Evolutionary conservation across 92 coral and sea anemone genomes (phyloP), one percentile per base, ranked within the genome.

Genomic region (Metridium senile): DNA sequence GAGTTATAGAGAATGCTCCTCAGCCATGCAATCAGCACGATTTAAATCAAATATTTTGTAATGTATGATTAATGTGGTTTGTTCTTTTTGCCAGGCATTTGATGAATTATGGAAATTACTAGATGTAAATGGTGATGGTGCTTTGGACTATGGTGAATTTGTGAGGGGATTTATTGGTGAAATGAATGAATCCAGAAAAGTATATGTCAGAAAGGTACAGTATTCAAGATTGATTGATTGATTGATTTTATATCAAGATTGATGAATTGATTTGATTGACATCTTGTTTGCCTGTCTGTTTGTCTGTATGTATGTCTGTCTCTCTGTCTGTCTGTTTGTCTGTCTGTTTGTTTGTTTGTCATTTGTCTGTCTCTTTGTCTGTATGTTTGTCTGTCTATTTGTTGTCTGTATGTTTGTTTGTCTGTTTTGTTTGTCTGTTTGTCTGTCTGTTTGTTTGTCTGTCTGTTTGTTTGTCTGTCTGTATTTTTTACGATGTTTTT

Each of bases 161-260:
- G 77, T 92, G 57, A 79, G 99, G 53, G 97, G 97, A 51, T 95
- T 95, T 64, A 92, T 95, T 81, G 99, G 99, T 39, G 99, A 95
- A 72, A 95, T 95, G 99, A 87, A 74, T 80, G 99, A 95, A 76
- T 75, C 65, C 54, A 87, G 99, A 70, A 95, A 95, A 72, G 81
- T 92, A 28, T 87, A 79, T 54, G 97, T 95, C 34, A 83, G 97
- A 86, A 92, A 92, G 86, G 99, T 92, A 81, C 19, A 46, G 10
- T 9, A n/a, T 52, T 13, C 31, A 10, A n/a, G n/a, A n/a, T n/a
- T n/a, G n/a, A n/a, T n/a, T n/a, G n/a, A n/a, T 20, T 27, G 16
- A 54, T 45, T 45, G 51, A 45, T 45, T 45, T 16, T 45, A 45
- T 45, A 7, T 45, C 7, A n/a, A n/a, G 63, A 57, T 39, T 39